phyloP scores from a whole-genome alignment of 2,888 invertebrate species.

The Heliconius charithonia region DNA sequence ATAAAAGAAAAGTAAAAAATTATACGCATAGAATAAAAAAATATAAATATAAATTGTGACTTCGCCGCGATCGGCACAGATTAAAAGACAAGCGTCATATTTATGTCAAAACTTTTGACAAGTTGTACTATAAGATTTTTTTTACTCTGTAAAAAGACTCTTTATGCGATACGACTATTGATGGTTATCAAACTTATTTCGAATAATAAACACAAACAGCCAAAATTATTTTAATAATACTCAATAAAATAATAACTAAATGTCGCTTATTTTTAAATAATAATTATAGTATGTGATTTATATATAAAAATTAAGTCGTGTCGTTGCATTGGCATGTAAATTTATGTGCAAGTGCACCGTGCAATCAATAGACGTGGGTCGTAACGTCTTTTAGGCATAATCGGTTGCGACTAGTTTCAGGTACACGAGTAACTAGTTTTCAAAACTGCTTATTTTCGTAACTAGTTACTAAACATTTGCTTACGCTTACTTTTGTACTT shows the following conservation, averaged over 20 bases:
- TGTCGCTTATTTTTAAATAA: not conserved
- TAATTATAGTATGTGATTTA: not conserved
- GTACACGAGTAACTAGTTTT: too few species aligned
- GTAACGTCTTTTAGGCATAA: too few species aligned
- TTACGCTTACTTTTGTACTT: too few species aligned
- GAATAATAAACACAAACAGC: not conserved
- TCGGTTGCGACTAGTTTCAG: too few species aligned
- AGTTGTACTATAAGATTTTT: not conserved
- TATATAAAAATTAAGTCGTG: not conserved
- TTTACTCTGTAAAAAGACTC: slow-evolving; percentile 8
- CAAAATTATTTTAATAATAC: not conserved
- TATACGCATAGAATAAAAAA: too few species aligned
- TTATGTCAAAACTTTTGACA: slow-evolving; percentile 2
- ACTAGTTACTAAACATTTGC: too few species aligned
- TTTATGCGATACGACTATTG: not conserved
- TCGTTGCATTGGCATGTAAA: slow-evolving; percentile 40
- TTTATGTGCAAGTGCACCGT: slow-evolving; percentile 52
- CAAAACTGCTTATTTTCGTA: too few species aligned
- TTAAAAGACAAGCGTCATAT: not conserved
- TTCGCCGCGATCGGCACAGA: not conserved
- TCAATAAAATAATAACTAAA: not conserved
- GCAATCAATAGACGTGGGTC: too few species aligned
- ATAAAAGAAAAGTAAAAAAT: too few species aligned
- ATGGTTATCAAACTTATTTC: not conserved
- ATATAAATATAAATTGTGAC: too few species aligned